Evolutionary conservation across 1,140 invertebrate species (phyloP), one percentile per base, ranked within the genome.

Genomic region (Scaptomyza pallida): DNA sequence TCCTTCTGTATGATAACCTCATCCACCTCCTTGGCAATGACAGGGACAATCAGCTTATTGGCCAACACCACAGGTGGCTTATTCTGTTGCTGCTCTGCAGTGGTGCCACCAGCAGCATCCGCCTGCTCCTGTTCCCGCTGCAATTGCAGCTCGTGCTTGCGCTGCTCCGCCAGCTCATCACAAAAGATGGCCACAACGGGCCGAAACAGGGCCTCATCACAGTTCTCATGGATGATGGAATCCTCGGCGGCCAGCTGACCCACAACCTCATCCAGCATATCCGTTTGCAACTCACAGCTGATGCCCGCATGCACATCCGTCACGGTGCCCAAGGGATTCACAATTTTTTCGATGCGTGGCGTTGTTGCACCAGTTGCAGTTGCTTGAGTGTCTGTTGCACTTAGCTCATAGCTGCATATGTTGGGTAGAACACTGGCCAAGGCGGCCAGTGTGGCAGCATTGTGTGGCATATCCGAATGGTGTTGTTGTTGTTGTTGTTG

Each of bases 251-350:
- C 80, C 60, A 92, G 67, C 48, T 90, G 90, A 10, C 92, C 91
- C 12, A 92, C 80, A 15, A 86, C 76, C 50, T 86, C 80, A 45
- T 89, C 91, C n/a, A 92, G 90, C 51, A 92, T 92, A 45, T 93
- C 93, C 63, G 93, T 92, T 64, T 94, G 93, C 56, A 92, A 92
- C 30, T 94, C 92, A 12, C 89, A 89, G 59, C 89, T 91, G 12
- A 83, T 75, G 17, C 89, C 82, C 1, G 90, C 91, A 68, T 77
- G 90, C 30, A 93, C 92, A 72, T 93, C 92, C 35, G 91, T 91
- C 50, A 95, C 95, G 26, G 94, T 95, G 77, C 95, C 95, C 85
- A 94, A 78, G 23, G 95, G 95, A 93, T 95, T 95, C 78, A 95
- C 94, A 73, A 95, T 93, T 92, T 95, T 91, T 68, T 91, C 90